Evolutionary conservation across 2,888 invertebrate species (phyloP), one percentile per base, ranked within the genome.

Genomic region (Lottia scabra): DNA sequence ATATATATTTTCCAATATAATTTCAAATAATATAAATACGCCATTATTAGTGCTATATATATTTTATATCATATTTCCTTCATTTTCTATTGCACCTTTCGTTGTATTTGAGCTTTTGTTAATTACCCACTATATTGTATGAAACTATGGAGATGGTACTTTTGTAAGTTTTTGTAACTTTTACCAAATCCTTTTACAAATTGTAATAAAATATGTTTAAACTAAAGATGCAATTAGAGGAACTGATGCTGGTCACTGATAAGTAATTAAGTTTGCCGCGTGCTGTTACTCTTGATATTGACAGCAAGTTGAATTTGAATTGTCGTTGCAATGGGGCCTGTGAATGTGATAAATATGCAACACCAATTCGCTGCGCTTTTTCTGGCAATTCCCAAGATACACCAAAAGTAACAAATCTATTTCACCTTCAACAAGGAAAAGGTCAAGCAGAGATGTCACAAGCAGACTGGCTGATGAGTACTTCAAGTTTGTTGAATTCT

Each of bases 371-470:
- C 2, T 56, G 56, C 56, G 6, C 10, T 6, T 56, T 56, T 23
- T 19, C 56, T 12, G 19, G 19, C 23, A 23, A 56, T 10, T 23
- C 8, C 8, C 38, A 8, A 1, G 10, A n/a, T 19, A 27, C 1
- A 65, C 19, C 27, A 19, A 27, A 65, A 16, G 38, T 65, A 38
- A 1, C 43, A 16, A 65, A 30, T 30, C 65, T 43, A 16, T 19
- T 2, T 38, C n/a, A 43, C 19, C 16, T 43, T 65, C 44, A 43
- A 12, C 68, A 68, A 62, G 38, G 62, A 13, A 68, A 68, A 26
- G 68, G 68, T 12, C 56, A 67, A 27, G 56, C 67, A 27, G 67
- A 45, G n/a, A 67, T 67, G 67, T 45, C 67, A n/a, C 46, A 68
- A 56, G 23, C 15, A 8, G 68, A 68, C 23, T 68, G 68, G 68